phyloP scores from a whole-genome alignment of 2,888 invertebrate species.

The Hyppa rectilinea region DNA sequence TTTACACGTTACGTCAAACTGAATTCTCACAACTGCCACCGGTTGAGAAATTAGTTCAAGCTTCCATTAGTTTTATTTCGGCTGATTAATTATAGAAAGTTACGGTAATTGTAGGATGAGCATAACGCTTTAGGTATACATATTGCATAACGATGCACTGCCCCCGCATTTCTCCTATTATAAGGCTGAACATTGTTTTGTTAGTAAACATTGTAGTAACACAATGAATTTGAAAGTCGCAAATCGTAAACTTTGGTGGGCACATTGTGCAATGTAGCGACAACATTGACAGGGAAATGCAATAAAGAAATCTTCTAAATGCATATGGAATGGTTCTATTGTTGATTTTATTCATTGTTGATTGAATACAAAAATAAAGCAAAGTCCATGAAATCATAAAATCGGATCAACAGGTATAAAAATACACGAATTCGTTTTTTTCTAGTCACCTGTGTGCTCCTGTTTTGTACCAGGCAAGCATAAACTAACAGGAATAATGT shows the following conservation, averaged over 20 bases:
- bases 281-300: conserved; percentile 25
- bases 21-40: conserved; percentile 48
- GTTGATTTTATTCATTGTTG: conserved; percentile 13
- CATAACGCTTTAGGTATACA: conserved; percentile 2
- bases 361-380: not conserved
- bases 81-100: conserved; percentile 62
- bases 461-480: conserved; percentile 66
- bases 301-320: conserved; percentile 20
- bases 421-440: conserved; percentile 33
- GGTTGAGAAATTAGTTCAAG: conserved; percentile 54
- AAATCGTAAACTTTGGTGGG: conserved; percentile 38
- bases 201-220: conserved; percentile 42
- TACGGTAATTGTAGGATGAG: conserved; percentile 38
- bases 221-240: conserved; percentile 53
- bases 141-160: conserved; percentile 34
- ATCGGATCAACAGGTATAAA: not conserved
- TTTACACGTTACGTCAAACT: conserved; percentile 42
- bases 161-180: conserved; percentile 24
- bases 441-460: conserved; percentile 61
- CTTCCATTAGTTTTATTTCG: conserved; percentile 57
- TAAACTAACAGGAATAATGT: conserved; percentile 51
- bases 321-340: not conserved
- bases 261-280: conserved; percentile 26
- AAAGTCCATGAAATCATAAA: not conserved
- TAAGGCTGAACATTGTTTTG: conserved; percentile 41